Base-by-base conservation (phyloP, 1,140 invertebrate species). In the Zeugodacus cucurbitae region DNA sequence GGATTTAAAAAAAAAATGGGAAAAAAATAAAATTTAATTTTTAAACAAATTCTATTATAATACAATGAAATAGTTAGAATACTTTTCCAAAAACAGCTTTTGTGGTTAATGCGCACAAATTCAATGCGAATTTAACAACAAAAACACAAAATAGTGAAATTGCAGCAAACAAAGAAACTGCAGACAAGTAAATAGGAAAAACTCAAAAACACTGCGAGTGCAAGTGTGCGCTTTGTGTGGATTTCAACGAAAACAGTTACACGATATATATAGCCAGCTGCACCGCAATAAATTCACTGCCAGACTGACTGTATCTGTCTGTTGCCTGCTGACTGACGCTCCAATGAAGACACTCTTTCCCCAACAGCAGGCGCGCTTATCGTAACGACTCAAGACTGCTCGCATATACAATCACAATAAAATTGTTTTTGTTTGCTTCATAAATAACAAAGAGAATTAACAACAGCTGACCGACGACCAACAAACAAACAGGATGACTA, bases 1-100 rank as follows among this genome's bases (percentile, higher is more conserved):
- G 90, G 14, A 88, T 87, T 87, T 89, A 41, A 89, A 34, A n/a
- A 86, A 48, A 62, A 85, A 14, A 20, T 62, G 48, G 29, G 10
- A 62, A 82, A 85, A 62, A 26, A 88, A 0, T 67, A 88, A 57
- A 67, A 57, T 54, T 26, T n/a, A 29, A 86, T 86, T 86, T 44
- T 82, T 82, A 58, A 82, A 85, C 11, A 88, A 82, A 58, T 62
- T n/a, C 22, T 22, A 57, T 85, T 59, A 41, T 37, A 41, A 82
- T 41, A 82, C 26, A 70, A 34, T 34, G 10, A 70, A 32, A 64
- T 34, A 3, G 11, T 32, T 5, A 20, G 11, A 20, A 32, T 34
- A 62, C 48, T 20, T 54, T 20, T 54, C 4, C 4, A 54, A 54
- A 4, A 17, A 3, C 48, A 54, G 48, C 41, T 5, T n/a, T n/a